Conservation (phyloP, 2,797 vertebrate genomes). For the Sarcophilus harrisii region DNA sequence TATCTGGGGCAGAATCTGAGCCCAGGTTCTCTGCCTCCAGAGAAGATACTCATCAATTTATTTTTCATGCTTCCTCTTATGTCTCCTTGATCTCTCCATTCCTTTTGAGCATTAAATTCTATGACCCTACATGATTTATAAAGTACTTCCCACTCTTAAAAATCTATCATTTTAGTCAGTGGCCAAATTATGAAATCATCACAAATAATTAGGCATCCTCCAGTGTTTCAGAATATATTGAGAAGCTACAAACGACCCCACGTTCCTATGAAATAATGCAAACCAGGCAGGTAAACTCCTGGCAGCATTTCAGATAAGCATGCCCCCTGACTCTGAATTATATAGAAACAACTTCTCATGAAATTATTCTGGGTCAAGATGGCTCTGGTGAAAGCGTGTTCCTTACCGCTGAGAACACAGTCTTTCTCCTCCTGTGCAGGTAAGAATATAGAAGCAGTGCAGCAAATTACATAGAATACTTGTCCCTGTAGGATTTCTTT, state of each 20-base stretch:
- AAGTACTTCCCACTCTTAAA: not conserved
- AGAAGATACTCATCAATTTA: not conserved
- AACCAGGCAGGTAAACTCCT: not conserved
- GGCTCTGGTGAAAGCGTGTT: not conserved
- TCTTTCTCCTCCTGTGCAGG: not conserved
- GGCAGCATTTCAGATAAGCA: not conserved
- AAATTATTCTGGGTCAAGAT: not conserved
- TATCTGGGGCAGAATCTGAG: not conserved
- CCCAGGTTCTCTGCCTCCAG: not conserved
- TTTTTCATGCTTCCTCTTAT: not conserved
- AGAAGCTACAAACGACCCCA: not conserved
- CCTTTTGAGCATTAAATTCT: not conserved
- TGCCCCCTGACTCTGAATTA: not conserved
- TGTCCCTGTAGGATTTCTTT: not conserved
- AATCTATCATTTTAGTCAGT: not conserved
- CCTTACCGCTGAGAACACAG: not conserved
- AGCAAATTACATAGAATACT: not conserved
- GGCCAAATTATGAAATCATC: not conserved
- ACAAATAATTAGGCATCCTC: not conserved
- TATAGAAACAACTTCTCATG: not conserved
- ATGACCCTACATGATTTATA: not conserved
- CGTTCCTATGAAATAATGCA: not conserved
- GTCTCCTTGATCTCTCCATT: not conserved
- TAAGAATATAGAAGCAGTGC: not conserved
- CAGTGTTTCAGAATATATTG: not conserved